Evolutionary conservation across 2,888 invertebrate genomes (phyloP).

Genomic region (Zaprionus obscuricornis): DNA sequence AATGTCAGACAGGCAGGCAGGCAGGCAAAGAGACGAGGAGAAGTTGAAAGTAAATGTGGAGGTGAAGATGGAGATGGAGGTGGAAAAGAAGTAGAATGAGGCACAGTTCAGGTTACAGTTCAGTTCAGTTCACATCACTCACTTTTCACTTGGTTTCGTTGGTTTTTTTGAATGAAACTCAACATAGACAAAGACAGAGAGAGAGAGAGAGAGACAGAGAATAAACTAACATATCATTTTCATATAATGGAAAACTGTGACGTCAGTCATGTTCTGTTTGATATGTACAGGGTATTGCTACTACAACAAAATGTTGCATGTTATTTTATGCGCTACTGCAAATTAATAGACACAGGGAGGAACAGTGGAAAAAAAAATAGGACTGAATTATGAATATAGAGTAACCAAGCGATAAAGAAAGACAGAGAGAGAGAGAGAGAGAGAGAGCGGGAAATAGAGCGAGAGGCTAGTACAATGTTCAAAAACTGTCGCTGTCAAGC

Average conservation of each 20-base stretch:
- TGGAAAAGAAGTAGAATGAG: too few species aligned
- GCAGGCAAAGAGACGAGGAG: slow-evolving; percentile 4
- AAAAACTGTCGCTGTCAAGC: slow-evolving; percentile 50
- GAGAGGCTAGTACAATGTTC: slow-evolving; percentile 7
- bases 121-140: slow-evolving; percentile 42
- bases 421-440: neutral
- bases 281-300: slow-evolving; percentile 8
- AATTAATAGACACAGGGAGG: slow-evolving; percentile 13
- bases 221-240: slow-evolving; percentile 19
- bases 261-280: slow-evolving; percentile 33
- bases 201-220: too few species aligned
- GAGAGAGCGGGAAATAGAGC: neutral
- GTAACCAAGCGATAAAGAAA: too few species aligned
- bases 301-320: slow-evolving; percentile 32
- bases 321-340: slow-evolving; percentile 32
- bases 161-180: slow-evolving; percentile 10
- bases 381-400: too few species aligned
- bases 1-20: slow-evolving; percentile 32
- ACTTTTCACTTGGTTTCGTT: slow-evolving; percentile 13
- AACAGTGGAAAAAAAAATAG: neutral
- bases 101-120: slow-evolving; percentile 9
- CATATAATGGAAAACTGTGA: slow-evolving; percentile 1
- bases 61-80: too few species aligned
- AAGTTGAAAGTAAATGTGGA: too few species aligned
- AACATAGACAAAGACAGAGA: too few species aligned